Conservation (phyloP, 2,888 invertebrate species). For the Chelonus formosanus region DNA sequence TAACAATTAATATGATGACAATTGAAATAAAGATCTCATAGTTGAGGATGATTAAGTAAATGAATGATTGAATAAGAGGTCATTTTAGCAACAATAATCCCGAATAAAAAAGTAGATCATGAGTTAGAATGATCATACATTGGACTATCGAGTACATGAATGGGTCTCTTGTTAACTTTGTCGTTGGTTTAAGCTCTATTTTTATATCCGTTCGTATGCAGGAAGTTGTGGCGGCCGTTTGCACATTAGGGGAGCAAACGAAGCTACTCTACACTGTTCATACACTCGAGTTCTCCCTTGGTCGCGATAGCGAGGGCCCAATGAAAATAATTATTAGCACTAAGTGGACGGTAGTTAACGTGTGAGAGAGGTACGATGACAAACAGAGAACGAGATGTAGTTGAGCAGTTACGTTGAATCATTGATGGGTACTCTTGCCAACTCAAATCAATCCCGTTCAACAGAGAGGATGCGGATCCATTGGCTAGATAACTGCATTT, state of each 20-base stretch:
- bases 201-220: slow-evolving; percentile 63
- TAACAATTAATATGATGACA: too few species aligned
- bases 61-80: too few species aligned
- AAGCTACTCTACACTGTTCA: background rate
- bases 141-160: slow-evolving; percentile 32
- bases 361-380: slow-evolving; percentile 24
- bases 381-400: slow-evolving; percentile 38
- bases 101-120: slow-evolving; percentile 21
- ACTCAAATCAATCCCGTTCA: slow-evolving; percentile 32
- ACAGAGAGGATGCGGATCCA: slow-evolving; percentile 62
- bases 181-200: slow-evolving; percentile 56
- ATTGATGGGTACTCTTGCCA: slow-evolving; percentile 38
- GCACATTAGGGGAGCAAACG: slow-evolving; percentile 50
- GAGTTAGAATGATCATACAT: slow-evolving; percentile 9
- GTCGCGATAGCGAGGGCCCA: slow-evolving; percentile 50
- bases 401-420: slow-evolving; percentile 59
- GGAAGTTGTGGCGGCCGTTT: slow-evolving; percentile 58
- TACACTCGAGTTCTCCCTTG: slow-evolving; percentile 13
- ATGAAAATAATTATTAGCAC: slow-evolving; percentile 65
- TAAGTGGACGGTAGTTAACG: slow-evolving; percentile 61
- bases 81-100: background rate
- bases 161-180: slow-evolving; percentile 36
- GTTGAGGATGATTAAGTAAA: too few species aligned
- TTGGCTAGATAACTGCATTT: slow-evolving; percentile 62
- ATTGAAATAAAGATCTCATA: too few species aligned